A percentile compares a stretch with the other conserved stretches of the same genome.
These are phyloP conservation scores for Oxytorus armatus DNA, from an alignment of 2,888 invertebrate genomes.

Conservation along the genomic window DNA sequence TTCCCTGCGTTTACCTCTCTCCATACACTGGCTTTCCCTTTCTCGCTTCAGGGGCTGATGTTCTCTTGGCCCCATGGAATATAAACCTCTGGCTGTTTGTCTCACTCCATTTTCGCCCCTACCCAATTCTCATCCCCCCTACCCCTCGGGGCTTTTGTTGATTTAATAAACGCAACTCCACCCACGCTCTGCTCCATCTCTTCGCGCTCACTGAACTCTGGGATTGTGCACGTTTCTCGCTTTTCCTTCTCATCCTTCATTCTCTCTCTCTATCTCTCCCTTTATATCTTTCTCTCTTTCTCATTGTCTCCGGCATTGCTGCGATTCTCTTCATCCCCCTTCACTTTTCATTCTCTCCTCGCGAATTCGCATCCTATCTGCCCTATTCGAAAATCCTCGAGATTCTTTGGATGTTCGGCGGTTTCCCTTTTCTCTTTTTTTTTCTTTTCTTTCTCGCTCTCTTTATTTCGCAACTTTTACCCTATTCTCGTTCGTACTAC, in stretches of 20 bases:
- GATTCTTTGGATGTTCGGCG: constrained; percentile 9
- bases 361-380: constrained; percentile 22
- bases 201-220: constrained; percentile 36
- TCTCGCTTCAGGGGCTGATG: constrained; percentile 45
- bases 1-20: constrained; percentile 23
- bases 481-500: constrained; percentile 3
- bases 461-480: constrained; percentile 3
- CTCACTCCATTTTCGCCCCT: constrained; percentile 24
- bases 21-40: constrained; percentile 45
- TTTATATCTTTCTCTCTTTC: constrained; percentile 40
- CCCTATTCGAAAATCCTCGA: constrained; percentile 30
- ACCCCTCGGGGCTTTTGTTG: constrained; percentile 75
- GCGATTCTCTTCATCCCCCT: constrained; percentile 39
- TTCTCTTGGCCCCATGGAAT: constrained; percentile 48
- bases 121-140: constrained; percentile 43
- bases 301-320: constrained; percentile 36
- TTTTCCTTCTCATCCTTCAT: constrained; percentile 34
- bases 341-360: constrained; percentile 28
- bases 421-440: constrained; percentile 50
- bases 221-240: not conserved
- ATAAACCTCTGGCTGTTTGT: constrained; percentile 49
- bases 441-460: not conserved
- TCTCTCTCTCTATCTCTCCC: constrained; percentile 10
- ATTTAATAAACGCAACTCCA: constrained; percentile 79
- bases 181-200: constrained; percentile 68